phyloP scores from a whole-genome alignment of 2,797 vertebrate genomes.

The Apogon hyalosoma region DNA sequence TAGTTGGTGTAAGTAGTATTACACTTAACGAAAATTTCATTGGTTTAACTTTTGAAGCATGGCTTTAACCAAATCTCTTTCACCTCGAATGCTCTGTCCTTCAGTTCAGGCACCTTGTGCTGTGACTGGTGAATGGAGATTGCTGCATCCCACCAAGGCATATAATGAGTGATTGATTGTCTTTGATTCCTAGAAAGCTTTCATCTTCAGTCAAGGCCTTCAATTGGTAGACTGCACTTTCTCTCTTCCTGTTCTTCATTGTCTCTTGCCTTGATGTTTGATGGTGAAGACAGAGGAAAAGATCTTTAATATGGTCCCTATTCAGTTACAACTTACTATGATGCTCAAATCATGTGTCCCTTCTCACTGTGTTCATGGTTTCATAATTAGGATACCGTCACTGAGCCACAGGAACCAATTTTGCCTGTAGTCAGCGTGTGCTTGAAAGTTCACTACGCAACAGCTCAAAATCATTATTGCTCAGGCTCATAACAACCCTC shows the following conservation, averaged over 20 bases:
- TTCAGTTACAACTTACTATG: conserved; percentile 58
- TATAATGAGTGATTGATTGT: conserved; percentile 76
- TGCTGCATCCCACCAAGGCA: conserved; percentile 70
- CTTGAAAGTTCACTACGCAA: conserved; percentile 55
- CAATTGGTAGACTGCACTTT: conserved; percentile 68
- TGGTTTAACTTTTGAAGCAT: no score
- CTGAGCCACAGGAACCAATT: conserved; percentile 67
- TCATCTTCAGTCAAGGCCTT: conserved; percentile 79
- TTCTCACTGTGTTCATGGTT: conserved; percentile 46
- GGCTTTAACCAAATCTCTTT: conserved; percentile 28
- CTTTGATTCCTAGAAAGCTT: conserved; percentile 79
- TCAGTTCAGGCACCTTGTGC: conserved; percentile 37
- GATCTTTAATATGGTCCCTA: conserved; percentile 64
- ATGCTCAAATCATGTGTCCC: conserved; percentile 46
- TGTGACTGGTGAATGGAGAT: conserved; percentile 51
- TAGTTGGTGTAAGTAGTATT: no score
- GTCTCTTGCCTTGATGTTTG: conserved; percentile 77
- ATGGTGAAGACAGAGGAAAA: conserved; percentile 67
- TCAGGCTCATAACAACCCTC: conserved; percentile 64
- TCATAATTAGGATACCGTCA: conserved; percentile 72
- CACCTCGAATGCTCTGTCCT: conserved; percentile 47
- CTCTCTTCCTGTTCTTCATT: conserved; percentile 72
- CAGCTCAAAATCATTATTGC: conserved; percentile 69
- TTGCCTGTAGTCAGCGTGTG: conserved; percentile 56
- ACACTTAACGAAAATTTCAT: no score